Conservation (phyloP, 2,797 vertebrate species). For the Galagoides demidoff region DNA sequence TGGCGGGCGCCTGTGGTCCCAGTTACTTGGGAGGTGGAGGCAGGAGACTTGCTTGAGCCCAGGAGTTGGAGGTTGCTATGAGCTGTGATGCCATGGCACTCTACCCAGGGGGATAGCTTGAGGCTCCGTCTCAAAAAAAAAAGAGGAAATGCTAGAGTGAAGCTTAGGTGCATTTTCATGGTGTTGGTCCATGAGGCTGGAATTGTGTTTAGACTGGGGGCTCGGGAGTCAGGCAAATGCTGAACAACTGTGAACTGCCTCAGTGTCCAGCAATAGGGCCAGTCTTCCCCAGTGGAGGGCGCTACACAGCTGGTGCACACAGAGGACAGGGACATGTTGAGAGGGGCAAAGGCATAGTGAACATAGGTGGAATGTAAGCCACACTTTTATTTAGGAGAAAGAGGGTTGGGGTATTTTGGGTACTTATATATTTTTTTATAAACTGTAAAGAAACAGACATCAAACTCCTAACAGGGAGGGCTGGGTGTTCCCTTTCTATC, state of each 20-base stretch:
- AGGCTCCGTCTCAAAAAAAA: no score
- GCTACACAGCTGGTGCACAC: background rate
- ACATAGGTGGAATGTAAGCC: no score
- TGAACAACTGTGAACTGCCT: rapidly evolving
- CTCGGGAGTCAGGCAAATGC: background rate
- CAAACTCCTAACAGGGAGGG: background rate
- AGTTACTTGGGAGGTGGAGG: no score
- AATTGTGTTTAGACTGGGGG: background rate
- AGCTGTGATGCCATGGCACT: no score
- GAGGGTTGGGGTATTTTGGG: background rate
- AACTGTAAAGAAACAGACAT: background rate
- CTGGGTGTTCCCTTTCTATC: background rate
- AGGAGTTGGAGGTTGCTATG: no score
- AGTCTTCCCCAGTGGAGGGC: background rate
- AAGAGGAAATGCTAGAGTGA: background rate
- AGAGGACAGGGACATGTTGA: rapidly evolving
- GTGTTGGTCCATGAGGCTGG: background rate
- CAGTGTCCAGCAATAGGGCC: background rate
- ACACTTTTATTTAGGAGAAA: background rate
- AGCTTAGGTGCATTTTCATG: rapidly evolving
- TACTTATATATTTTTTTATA: background rate
- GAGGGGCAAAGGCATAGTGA: background rate
- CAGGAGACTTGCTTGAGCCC: no score
- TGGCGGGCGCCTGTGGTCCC: no score
- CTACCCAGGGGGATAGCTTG: no score